Evolutionary conservation across 2,888 invertebrate species (phyloP).

Genomic region (Carabus problematicus): DNA sequence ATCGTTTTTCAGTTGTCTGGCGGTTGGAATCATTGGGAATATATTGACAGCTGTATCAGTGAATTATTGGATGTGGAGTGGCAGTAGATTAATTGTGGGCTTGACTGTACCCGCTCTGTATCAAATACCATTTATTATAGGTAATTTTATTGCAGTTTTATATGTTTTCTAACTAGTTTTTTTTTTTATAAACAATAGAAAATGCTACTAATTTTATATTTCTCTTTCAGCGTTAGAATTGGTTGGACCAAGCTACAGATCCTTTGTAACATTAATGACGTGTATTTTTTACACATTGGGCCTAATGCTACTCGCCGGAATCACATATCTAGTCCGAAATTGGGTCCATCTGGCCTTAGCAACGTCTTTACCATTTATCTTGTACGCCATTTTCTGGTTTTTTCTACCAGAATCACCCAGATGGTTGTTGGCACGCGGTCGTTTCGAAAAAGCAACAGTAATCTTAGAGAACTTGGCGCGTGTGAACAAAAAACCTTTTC

Average conservation of each 20-base stretch:
- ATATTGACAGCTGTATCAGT: constrained; percentile 79
- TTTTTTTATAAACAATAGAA: constrained; percentile 14
- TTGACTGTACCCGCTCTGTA: constrained; percentile 91
- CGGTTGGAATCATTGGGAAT: constrained; percentile 81
- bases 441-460: constrained; percentile 80
- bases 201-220: not conserved
- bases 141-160: constrained; percentile 65
- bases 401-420: constrained; percentile 90
- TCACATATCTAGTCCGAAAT: constrained; percentile 85
- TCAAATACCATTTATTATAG: constrained; percentile 94
- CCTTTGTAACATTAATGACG: constrained; percentile 91
- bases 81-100: constrained; percentile 83
- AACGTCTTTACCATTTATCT: constrained; percentile 84
- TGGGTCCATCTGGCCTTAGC: constrained; percentile 83
- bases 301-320: constrained; percentile 79
- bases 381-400: constrained; percentile 86
- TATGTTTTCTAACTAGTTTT: not conserved
- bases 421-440: constrained; percentile 83
- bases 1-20: constrained; percentile 85
- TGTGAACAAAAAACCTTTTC: constrained; percentile 78
- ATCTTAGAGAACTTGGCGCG: constrained; percentile 80
- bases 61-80: constrained; percentile 84
- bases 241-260: constrained; percentile 89
- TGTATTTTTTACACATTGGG: constrained; percentile 90
- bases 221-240: constrained; percentile 79